These are phyloP conservation scores for Elachura formosa DNA, from an alignment of 2,113 vertebrate species.

Conservation along the genomic window DNA sequence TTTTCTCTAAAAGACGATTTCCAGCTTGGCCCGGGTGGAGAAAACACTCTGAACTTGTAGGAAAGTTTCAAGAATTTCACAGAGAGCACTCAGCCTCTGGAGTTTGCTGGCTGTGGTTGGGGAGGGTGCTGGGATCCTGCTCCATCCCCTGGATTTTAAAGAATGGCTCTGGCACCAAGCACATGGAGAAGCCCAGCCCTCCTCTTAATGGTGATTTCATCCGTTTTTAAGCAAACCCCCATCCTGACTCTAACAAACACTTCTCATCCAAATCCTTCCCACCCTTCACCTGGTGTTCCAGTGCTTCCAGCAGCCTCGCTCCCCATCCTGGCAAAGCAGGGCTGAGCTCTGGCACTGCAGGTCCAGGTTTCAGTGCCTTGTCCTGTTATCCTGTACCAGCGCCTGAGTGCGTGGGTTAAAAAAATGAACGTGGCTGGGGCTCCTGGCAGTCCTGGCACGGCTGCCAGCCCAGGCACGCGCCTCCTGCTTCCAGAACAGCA, in stretches of 20 bases:
- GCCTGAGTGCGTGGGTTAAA: not conserved
- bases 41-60: not conserved
- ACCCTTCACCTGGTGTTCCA: rapidly evolving
- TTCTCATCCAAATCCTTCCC: not conserved
- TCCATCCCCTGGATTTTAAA: not conserved
- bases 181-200: not conserved
- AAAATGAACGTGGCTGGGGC: not conserved
- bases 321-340: not conserved
- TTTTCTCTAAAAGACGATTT: not conserved
- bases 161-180: rapidly evolving
- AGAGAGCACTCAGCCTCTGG: not conserved
- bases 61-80: not conserved
- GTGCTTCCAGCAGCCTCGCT: not conserved
- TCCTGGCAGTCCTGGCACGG: not conserved
- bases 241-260: rapidly evolving
- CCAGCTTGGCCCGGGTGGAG: not conserved
- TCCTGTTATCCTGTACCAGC: not conserved
- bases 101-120: rapidly evolving
- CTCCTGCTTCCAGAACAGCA: not conserved
- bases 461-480: slow-evolving; percentile 1
- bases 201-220: rapidly evolving
- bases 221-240: not conserved
- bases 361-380: not conserved
- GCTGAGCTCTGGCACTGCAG: rapidly evolving
- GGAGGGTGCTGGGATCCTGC: not conserved